These are phyloP conservation scores for Edolisoma coerulescens DNA, from an alignment of 2,113 vertebrate species.

Conservation along the genomic window DNA sequence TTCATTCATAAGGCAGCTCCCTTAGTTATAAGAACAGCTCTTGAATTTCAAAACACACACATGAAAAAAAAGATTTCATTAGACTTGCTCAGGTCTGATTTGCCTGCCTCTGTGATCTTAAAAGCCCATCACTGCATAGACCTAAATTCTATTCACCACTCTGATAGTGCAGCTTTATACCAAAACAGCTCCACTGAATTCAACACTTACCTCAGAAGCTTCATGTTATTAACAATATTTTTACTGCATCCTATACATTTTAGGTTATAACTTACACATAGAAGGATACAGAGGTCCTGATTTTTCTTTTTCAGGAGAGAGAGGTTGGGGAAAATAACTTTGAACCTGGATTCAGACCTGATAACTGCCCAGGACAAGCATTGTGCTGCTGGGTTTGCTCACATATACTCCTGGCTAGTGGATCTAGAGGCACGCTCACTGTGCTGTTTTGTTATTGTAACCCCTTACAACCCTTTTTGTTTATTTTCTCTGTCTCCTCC, in stretches of 20 bases:
- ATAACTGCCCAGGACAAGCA: neutral
- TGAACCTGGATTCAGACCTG: neutral
- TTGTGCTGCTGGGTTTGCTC: neutral
- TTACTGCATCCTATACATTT: neutral
- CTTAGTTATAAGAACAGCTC: neutral
- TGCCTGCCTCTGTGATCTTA: neutral
- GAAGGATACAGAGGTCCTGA: neutral
- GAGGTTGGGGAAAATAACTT: neutral
- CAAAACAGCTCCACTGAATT: neutral
- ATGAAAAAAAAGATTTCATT: neutral
- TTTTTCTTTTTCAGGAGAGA: neutral
- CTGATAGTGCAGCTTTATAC: neutral
- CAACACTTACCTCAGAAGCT: neutral
- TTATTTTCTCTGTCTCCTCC: neutral
- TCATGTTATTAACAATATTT: neutral
- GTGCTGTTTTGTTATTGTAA: neutral
- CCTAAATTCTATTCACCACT: neutral
- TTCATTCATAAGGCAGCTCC: neutral
- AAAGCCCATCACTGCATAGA: neutral
- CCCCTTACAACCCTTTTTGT: neutral
- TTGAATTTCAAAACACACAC: neutral
- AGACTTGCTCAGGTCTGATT: neutral
- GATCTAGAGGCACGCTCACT: neutral
- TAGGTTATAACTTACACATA: neutral
- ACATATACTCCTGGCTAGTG: rapidly evolving